Evolutionary conservation across 2,888 invertebrate species (phyloP).

Genomic region (Syritta pipiens): DNA sequence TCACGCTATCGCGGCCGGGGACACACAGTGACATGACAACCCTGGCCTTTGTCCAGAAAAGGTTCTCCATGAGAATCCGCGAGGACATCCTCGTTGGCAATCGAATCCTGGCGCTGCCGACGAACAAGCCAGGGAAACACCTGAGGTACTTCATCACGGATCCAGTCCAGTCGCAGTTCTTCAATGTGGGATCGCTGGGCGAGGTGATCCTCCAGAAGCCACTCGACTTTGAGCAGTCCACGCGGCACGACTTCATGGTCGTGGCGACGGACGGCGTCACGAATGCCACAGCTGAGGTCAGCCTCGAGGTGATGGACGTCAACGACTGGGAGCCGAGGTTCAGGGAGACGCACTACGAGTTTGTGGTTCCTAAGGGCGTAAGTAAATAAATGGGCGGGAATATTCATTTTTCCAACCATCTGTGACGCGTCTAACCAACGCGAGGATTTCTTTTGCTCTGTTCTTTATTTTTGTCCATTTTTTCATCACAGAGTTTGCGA

Average conservation of each 20-base stretch:
- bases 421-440: no score
- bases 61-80: constrained; percentile 85
- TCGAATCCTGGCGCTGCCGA: constrained; percentile 85
- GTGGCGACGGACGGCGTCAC: constrained; percentile 87
- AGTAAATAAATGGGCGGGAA: no score
- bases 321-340: constrained; percentile 97
- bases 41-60: constrained; percentile 84
- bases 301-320: constrained; percentile 89
- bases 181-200: constrained; percentile 88
- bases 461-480: no score
- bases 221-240: constrained; percentile 88
- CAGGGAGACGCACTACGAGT: constrained; percentile 92
- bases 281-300: constrained; percentile 90
- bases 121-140: constrained; percentile 83
- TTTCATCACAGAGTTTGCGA: constrained; percentile 74
- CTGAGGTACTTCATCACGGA: constrained; percentile 89
- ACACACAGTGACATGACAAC: constrained; percentile 81
- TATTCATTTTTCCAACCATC: no score
- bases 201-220: constrained; percentile 87
- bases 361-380: constrained; percentile 80
- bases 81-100: constrained; percentile 89
- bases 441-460: no score
- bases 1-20: constrained; percentile 83
- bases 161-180: constrained; percentile 86
- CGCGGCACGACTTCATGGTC: constrained; percentile 87